phyloP scores from a whole-genome alignment of 2,888 invertebrate species.

The Epinotia brunnichana region DNA sequence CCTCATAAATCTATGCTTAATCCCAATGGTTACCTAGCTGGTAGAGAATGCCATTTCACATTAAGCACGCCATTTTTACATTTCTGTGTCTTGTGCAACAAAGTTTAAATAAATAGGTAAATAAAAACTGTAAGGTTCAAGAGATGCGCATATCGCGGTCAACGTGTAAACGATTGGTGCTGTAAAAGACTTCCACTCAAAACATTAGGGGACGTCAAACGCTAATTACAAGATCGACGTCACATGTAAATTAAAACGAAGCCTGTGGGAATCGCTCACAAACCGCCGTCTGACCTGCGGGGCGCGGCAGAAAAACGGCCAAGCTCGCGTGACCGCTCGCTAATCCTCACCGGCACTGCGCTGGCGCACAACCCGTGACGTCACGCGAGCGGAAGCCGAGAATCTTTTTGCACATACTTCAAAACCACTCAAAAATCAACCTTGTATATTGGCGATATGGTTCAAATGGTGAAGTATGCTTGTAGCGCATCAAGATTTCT shows the following conservation, averaged over 20 bases:
- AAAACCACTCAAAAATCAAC: background rate
- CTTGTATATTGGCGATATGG: background rate
- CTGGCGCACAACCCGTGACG: constrained; percentile 63
- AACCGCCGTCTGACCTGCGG: constrained; percentile 1
- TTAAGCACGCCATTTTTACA: no score
- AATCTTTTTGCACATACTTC: constrained; percentile 54
- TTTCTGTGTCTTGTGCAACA: no score
- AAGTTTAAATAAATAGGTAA: no score
- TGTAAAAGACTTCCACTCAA: background rate
- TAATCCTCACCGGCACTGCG: constrained; percentile 43
- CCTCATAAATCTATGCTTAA: no score
- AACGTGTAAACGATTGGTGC: no score
- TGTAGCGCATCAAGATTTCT: constrained; percentile 43
- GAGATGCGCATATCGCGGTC: no score
- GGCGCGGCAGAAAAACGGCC: constrained; percentile 20
- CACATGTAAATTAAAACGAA: background rate
- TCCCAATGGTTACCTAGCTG: no score
- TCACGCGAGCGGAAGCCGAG: constrained; percentile 67
- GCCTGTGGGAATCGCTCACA: constrained; percentile 15
- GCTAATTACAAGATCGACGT: background rate
- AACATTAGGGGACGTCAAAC: background rate
- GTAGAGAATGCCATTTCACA: no score
- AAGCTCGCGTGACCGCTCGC: constrained; percentile 34
- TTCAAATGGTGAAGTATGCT: background rate
- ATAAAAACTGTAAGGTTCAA: no score